phyloP scores from a whole-genome alignment of 1,140 invertebrate species.

The Idris sp. region DNA sequence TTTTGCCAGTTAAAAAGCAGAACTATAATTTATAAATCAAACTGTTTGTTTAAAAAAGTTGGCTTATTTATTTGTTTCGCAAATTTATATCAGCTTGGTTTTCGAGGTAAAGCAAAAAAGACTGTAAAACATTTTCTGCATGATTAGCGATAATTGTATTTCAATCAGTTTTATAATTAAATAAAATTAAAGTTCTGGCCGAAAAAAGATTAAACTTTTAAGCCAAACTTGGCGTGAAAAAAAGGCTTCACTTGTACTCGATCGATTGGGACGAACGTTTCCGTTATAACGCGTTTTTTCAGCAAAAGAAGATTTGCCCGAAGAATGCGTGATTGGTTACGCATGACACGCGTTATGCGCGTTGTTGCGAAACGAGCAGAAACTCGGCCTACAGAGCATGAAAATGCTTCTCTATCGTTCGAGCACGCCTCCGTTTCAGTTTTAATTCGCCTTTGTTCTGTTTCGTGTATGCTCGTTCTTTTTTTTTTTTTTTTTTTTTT shows the following conservation, averaged over 20 bases:
- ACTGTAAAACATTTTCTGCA: too few species aligned
- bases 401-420: slow-evolving; percentile 62
- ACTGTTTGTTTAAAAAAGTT: too few species aligned
- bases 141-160: too few species aligned
- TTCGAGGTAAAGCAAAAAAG: too few species aligned
- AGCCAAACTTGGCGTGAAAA: slow-evolving; percentile 6
- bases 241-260: slow-evolving; percentile 23
- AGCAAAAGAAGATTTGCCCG: slow-evolving; percentile 40
- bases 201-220: slow-evolving; percentile 4
- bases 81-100: too few species aligned
- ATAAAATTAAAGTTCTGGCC: slow-evolving; percentile 18
- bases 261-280: slow-evolving; percentile 27
- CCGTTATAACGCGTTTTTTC: slow-evolving; percentile 44
- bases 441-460: slow-evolving; percentile 56
- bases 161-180: too few species aligned
- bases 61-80: too few species aligned
- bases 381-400: slow-evolving; percentile 62
- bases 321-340: slow-evolving; percentile 62
- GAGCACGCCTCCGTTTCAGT: slow-evolving; percentile 42
- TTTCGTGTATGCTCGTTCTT: too few species aligned
- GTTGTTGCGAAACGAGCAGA: slow-evolving; percentile 60
- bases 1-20: too few species aligned
- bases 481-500: too few species aligned
- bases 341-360: slow-evolving; percentile 67
- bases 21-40: too few species aligned